phyloP scores from a whole-genome alignment of 2,113 vertebrate species.

The Phaethon lepturus region DNA sequence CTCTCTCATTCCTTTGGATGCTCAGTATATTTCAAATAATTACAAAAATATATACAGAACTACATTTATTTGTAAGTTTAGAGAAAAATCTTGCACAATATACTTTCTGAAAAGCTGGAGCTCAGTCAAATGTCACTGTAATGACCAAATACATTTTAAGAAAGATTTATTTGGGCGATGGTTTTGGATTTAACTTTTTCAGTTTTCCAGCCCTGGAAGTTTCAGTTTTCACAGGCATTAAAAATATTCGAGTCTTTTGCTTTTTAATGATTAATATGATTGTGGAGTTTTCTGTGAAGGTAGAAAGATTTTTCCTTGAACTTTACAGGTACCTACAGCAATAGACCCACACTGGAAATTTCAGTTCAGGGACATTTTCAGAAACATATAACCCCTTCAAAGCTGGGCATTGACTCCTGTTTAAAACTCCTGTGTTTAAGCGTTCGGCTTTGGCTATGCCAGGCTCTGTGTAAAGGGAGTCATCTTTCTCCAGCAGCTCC shows the following conservation, averaged over 20 bases:
- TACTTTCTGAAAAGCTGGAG: not conserved
- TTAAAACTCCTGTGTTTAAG: no score
- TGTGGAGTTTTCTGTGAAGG: not conserved
- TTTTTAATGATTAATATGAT: not conserved
- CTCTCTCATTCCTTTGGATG: not conserved
- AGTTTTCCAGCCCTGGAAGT: not conserved
- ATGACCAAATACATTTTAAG: not conserved
- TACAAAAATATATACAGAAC: not conserved
- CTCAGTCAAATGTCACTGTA: not conserved
- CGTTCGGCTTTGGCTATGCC: not conserved
- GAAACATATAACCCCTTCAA: not conserved
- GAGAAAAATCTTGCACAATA: not conserved
- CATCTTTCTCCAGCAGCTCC: not conserved
- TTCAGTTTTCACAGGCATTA: not conserved
- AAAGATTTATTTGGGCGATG: not conserved
- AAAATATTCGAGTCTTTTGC: not conserved
- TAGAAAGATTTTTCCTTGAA: not conserved
- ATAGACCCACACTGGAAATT: not conserved
- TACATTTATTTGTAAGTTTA: not conserved
- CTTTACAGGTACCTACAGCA: not conserved
- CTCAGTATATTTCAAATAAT: not conserved
- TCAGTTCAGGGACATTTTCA: not conserved
- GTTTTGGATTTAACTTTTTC: not conserved
- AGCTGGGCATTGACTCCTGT: not conserved
- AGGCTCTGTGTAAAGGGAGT: not conserved